These are phyloP conservation scores for Rhinatrema bivittatum DNA, from an alignment of 2,797 vertebrate genomes.

Conservation along the genomic window DNA sequence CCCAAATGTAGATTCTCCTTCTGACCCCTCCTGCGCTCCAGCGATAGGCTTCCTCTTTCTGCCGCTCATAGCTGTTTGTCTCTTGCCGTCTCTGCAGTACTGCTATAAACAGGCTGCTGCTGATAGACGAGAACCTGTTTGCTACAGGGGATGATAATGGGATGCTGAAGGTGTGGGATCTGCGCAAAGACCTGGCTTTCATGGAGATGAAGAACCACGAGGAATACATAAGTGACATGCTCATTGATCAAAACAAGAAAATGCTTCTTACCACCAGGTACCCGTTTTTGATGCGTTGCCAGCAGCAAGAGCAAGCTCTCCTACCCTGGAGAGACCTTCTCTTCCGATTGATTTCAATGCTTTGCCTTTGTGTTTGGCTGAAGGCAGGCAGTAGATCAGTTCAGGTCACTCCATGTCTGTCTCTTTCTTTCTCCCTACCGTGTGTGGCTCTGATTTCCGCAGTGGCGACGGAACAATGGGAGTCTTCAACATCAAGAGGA, in stretches of 20 bases:
- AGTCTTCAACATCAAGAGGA: slow-evolving; percentile 80
- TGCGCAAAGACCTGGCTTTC: slow-evolving; percentile 72
- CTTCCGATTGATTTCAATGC: too few species aligned
- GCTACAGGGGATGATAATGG: slow-evolving; percentile 86
- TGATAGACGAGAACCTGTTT: slow-evolving; percentile 79
- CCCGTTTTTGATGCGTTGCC: rapidly evolving
- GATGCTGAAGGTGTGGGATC: slow-evolving; percentile 84
- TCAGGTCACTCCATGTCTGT: too few species aligned
- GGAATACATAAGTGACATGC: slow-evolving; percentile 86
- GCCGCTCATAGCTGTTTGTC: not conserved
- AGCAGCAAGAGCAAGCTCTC: rapidly evolving
- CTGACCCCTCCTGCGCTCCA: too few species aligned
- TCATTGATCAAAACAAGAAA: slow-evolving; percentile 72
- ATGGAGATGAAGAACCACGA: slow-evolving; percentile 86
- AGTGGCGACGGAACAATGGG: slow-evolving; percentile 92
- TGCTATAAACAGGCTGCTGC: slow-evolving; percentile 75
- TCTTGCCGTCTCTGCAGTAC: slow-evolving; percentile 35
- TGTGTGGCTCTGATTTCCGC: not conserved
- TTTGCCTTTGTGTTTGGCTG: too few species aligned
- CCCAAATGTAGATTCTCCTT: too few species aligned
- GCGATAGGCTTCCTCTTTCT: too few species aligned
- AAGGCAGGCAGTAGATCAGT: too few species aligned
- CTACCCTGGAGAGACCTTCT: rapidly evolving
- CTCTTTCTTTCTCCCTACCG: not conserved
- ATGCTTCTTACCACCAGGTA: slow-evolving; percentile 84